Percentiles rank a stretch among this genome's conserved stretches.
Evolutionary conservation across 2,888 invertebrate species (phyloP).

Genomic region (Trichopria drosophilae): DNA sequence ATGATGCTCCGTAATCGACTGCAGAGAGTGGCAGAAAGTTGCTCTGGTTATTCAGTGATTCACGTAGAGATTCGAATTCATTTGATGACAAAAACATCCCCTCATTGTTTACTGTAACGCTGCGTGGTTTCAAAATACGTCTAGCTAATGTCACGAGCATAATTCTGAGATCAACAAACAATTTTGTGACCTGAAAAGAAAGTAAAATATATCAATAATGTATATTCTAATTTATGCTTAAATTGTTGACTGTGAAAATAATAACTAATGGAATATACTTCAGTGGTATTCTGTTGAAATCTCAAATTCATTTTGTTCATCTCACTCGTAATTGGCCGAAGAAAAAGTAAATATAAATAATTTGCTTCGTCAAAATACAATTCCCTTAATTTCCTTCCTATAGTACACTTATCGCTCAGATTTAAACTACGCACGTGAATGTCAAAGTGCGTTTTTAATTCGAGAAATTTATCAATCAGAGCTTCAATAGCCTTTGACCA

Average conservation of each 20-base stretch:
- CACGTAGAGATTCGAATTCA: no score
- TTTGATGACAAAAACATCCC: no score
- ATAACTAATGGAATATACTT: no score
- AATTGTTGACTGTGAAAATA: no score
- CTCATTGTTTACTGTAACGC: constrained; percentile 21
- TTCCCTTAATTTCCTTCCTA: constrained; percentile 23
- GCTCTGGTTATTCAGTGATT: no score
- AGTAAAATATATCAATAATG: no score
- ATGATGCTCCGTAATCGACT: constrained; percentile 2
- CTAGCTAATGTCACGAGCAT: constrained; percentile 24
- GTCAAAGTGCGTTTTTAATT: constrained; percentile 36
- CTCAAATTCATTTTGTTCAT: constrained; percentile 29
- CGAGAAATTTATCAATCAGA: constrained; percentile 38
- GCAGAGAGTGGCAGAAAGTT: neutral
- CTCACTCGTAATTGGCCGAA: constrained; percentile 32
- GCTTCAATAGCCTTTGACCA: constrained; percentile 35
- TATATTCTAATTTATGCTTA: no score
- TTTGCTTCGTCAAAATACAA: constrained; percentile 35
- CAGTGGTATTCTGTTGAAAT: constrained; percentile 33
- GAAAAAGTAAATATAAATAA: no score
- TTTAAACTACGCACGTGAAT: no score
- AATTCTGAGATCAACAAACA: constrained; percentile 25
- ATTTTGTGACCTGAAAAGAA: no score
- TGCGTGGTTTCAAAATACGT: constrained; percentile 28
- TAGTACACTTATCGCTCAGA: no score